A percentile compares a stretch with the other conserved stretches of the same genome.
These are phyloP conservation scores for Octomys mimax DNA, from an alignment of 2,797 vertebrate genomes.

Conservation along the genomic window DNA sequence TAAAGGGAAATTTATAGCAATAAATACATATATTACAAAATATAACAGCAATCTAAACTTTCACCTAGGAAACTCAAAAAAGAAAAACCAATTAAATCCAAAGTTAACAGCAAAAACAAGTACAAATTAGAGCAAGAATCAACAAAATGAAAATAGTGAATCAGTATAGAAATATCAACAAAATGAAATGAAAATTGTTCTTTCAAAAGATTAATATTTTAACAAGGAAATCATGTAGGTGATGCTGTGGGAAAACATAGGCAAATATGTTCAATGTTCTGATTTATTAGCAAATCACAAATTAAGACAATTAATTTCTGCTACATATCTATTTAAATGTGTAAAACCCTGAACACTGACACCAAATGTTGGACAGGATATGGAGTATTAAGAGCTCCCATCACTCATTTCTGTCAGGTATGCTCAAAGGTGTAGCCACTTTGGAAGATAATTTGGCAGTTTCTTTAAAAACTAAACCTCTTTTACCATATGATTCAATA, in stretches of 20 bases:
- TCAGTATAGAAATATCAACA: background rate
- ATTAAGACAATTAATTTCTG: slow-evolving; percentile 9
- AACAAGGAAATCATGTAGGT: background rate
- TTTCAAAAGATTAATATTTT: background rate
- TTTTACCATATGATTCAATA: background rate
- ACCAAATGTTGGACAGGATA: background rate
- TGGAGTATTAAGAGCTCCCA: background rate
- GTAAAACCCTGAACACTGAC: background rate
- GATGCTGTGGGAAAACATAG: background rate
- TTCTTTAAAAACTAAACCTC: background rate
- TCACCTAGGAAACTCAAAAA: background rate
- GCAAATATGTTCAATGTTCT: background rate
- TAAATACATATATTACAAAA: background rate
- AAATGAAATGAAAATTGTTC: background rate
- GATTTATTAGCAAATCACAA: background rate
- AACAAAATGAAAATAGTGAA: background rate
- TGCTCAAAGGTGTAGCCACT: background rate
- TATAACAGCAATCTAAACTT: background rate
- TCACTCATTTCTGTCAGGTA: background rate
- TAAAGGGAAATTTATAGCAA: background rate
- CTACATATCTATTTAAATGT: background rate
- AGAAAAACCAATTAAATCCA: background rate
- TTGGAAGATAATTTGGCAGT: background rate
- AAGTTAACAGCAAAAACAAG: background rate
- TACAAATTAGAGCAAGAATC: background rate